Conservation (phyloP, 1,140 invertebrate species). For the Heliconius hewitsoni region DNA sequence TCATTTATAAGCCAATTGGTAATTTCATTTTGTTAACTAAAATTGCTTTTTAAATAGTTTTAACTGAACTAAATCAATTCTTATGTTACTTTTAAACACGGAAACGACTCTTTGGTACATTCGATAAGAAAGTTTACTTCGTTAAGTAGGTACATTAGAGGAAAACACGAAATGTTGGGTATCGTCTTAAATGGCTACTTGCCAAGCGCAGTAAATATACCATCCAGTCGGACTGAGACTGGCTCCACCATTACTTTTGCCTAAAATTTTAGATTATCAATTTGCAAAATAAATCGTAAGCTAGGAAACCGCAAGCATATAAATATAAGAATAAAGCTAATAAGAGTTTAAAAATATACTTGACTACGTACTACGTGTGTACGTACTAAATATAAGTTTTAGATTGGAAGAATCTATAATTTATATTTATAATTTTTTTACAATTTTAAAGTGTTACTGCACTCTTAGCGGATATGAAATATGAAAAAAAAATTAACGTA, state of each 20-base stretch:
- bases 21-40: not conserved
- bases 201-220: conserved; percentile 75
- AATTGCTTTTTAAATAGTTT: not conserved
- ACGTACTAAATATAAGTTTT: too few species aligned
- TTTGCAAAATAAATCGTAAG: conserved; percentile 59
- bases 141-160: conserved; percentile 74
- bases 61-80: not conserved
- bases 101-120: conserved; percentile 54
- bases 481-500: too few species aligned
- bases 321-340: too few species aligned
- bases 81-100: conserved; percentile 52
- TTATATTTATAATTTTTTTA: too few species aligned
- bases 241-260: conserved; percentile 53
- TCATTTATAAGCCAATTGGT: too few species aligned
- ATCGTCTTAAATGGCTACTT: conserved; percentile 63
- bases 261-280: conserved; percentile 53
- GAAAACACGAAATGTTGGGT: conserved; percentile 65
- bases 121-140: conserved; percentile 71
- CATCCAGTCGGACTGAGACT: conserved; percentile 59
- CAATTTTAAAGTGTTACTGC: too few species aligned
- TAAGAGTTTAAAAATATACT: too few species aligned
- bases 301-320: not conserved
- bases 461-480: too few species aligned
- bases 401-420: too few species aligned
- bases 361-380: too few species aligned